phyloP scores from a whole-genome alignment of 1,140 invertebrate genomes.

The Pseudomyrmex pallidus region DNA sequence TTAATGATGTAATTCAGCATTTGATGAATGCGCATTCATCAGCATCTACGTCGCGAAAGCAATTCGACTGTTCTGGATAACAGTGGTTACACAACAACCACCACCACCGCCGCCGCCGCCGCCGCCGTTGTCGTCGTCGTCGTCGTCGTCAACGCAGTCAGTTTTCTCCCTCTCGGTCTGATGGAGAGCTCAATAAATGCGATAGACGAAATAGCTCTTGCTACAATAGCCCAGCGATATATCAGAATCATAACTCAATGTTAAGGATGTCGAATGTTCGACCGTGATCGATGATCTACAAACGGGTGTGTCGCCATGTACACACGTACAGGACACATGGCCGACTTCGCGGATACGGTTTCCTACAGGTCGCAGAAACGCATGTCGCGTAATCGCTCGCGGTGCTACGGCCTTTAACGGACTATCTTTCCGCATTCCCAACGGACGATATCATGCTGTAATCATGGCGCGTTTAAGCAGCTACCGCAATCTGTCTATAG shows the following conservation, averaged over 20 bases:
- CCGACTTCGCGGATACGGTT: conserved; percentile 37
- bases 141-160: conserved; percentile 23
- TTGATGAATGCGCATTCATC: conserved; percentile 26
- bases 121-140: no score
- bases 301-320: conserved; percentile 59
- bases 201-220: conserved; percentile 7
- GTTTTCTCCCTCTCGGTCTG: neutral
- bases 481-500: conserved; percentile 71
- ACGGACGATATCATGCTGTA: conserved; percentile 6
- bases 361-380: conserved; percentile 32
- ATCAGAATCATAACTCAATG: conserved; percentile 26
- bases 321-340: conserved; percentile 38
- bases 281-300: conserved; percentile 21
- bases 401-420: neutral
- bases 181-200: conserved; percentile 41
- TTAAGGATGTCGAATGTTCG: neutral
- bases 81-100: conserved; percentile 41
- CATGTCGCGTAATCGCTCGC: conserved; percentile 1
- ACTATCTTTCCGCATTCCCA: conserved; percentile 1
- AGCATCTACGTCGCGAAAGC: conserved; percentile 34
- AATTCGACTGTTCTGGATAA: conserved; percentile 36
- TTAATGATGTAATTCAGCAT: neutral
- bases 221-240: neutral
- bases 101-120: no score
- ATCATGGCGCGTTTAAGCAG: conserved; percentile 37